Evolutionary conservation across 2,888 invertebrate genomes (phyloP).

Genomic region (Sericinus montela): DNA sequence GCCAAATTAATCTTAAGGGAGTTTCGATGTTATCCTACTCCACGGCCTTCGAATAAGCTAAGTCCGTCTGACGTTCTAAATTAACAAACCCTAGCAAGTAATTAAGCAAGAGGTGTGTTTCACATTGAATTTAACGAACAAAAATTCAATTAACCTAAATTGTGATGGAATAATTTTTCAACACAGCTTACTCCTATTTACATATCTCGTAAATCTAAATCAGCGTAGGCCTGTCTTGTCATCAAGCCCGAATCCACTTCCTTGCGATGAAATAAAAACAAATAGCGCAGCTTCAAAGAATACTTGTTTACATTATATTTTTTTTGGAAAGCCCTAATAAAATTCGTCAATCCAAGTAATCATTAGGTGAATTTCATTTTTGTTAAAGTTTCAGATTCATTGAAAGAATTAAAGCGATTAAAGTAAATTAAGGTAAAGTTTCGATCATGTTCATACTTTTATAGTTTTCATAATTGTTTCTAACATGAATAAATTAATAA

Average conservation of each 20-base stretch:
- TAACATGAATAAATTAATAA: too few relatives aligned
- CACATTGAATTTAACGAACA: constrained; percentile 65
- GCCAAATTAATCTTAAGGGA: constrained; percentile 78
- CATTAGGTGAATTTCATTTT: neutral
- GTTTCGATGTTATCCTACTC: constrained; percentile 70
- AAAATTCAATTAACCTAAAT: constrained; percentile 74
- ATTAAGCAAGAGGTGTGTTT: constrained; percentile 71
- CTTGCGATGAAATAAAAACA: constrained; percentile 19
- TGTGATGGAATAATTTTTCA: constrained; percentile 58
- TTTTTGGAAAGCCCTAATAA: constrained; percentile 4
- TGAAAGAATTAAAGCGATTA: too few relatives aligned
- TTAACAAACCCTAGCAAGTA: constrained; percentile 71
- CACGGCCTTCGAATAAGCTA: constrained; percentile 56
- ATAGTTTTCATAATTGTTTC: too few relatives aligned
- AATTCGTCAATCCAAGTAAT: neutral
- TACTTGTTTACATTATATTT: constrained; percentile 13
- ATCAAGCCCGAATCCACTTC: constrained; percentile 35
- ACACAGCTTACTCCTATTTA: constrained; percentile 48
- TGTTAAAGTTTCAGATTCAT: too few relatives aligned
- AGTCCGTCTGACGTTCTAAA: constrained; percentile 70
- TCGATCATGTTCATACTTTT: too few relatives aligned
- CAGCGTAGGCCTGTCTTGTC: constrained; percentile 35
- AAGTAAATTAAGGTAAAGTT: too few relatives aligned
- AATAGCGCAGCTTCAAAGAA: constrained; percentile 17
- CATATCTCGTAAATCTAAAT: constrained; percentile 54